phyloP scores from a whole-genome alignment of 2,888 invertebrate genomes.

The Euproctis similis region DNA sequence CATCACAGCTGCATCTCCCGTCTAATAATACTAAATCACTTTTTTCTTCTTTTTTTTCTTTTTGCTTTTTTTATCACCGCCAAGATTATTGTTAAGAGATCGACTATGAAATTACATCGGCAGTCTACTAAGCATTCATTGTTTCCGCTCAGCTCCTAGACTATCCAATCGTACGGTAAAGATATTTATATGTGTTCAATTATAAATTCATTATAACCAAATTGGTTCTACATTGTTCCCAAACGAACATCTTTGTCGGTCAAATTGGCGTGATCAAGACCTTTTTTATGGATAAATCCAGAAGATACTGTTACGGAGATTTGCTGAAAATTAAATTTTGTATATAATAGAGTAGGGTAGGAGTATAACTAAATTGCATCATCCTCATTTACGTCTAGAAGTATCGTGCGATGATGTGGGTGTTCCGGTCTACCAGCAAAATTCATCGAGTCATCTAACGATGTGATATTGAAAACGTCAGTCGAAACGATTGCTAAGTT shows the following conservation, averaged over 20 bases:
- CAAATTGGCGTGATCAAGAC: conserved; percentile 49
- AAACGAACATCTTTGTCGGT: conserved; percentile 67
- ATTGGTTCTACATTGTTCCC: conserved; percentile 69
- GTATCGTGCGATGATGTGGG: conserved; percentile 25
- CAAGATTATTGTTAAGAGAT: conserved; percentile 61
- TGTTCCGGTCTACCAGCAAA: conserved; percentile 21
- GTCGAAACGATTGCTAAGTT: conserved; percentile 31
- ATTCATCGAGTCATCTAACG: conserved; percentile 26
- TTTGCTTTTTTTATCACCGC: conserved; percentile 52
- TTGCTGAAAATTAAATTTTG: conserved; percentile 53
- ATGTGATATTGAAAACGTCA: conserved; percentile 33
- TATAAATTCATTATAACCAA: conserved; percentile 52
- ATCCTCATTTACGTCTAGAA: conserved; percentile 31
- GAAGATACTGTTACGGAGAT: conserved; percentile 38
- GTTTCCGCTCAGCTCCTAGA: conserved; percentile 54
- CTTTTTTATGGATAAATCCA: conserved; percentile 34
- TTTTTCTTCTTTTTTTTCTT: too few species aligned
- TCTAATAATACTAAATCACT: conserved; percentile 63
- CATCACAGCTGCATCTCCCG: conserved; percentile 52
- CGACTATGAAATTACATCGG: conserved; percentile 64
- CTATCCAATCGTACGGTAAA: conserved; percentile 38
- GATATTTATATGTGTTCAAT: conserved; percentile 58
- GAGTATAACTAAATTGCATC: conserved; percentile 41
- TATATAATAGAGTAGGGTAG: conserved; percentile 37
- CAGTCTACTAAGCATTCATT: conserved; percentile 49